Percentiles rank a stretch among this genome's conserved stretches.
Conservation (phyloP, 2,113 vertebrate species). For the Equus quagga region DNA sequence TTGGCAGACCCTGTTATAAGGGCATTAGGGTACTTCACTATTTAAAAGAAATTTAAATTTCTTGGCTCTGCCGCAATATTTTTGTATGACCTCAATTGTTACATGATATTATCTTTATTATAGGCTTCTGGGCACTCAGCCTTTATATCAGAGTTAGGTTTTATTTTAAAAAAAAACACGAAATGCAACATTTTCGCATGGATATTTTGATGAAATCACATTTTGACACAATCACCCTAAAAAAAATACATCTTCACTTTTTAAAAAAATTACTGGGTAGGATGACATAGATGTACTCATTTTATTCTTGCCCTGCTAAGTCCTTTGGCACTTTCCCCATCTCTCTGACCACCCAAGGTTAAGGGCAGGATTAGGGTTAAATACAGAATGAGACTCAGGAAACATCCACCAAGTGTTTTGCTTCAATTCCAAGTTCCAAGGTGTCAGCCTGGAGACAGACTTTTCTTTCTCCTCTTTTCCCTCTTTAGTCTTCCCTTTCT, state of each 20-base stretch:
- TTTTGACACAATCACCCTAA: not conserved
- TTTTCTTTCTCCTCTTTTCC: not conserved
- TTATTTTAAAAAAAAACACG: not conserved
- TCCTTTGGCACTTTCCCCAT: not conserved
- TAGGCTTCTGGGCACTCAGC: not conserved
- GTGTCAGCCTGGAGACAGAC: not conserved
- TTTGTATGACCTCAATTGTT: not conserved
- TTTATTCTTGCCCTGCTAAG: not conserved
- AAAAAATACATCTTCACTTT: not conserved
- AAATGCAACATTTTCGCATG: not conserved
- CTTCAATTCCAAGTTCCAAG: not conserved
- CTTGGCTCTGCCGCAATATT: no score
- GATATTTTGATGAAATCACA: not conserved
- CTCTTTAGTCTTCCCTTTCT: not conserved
- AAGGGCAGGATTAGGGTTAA: not conserved
- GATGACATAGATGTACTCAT: not conserved
- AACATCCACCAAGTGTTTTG: not conserved
- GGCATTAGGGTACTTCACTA: not conserved
- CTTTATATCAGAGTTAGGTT: not conserved
- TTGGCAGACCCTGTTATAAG: not conserved
- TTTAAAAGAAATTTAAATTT: not conserved
- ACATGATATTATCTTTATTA: not conserved
- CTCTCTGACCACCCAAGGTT: not conserved
- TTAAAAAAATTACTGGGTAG: not conserved
- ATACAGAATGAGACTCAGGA: not conserved